phyloP scores from a whole-genome alignment of 2,888 invertebrate genomes.

The Eristalis tenax region DNA sequence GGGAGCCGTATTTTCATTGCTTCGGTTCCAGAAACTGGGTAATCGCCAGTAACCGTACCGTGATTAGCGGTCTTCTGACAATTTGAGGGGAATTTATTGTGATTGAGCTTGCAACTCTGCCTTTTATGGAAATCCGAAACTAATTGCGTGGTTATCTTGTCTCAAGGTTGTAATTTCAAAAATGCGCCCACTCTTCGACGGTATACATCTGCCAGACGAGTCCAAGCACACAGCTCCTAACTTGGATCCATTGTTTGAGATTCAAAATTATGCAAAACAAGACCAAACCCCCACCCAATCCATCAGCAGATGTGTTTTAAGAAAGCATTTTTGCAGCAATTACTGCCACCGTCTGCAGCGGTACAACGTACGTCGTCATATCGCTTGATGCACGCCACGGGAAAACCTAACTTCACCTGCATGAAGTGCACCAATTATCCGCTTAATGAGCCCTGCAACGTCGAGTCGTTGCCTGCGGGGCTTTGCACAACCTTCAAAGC shows the following conservation, averaged over 20 bases:
- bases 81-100: not conserved
- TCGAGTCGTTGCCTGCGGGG: constrained; percentile 2
- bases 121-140: not conserved
- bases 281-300: not conserved
- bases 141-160: not conserved
- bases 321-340: not conserved
- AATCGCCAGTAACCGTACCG: not conserved
- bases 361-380: constrained; percentile 16
- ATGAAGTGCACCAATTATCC: constrained; percentile 50
- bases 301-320: not conserved
- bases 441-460: constrained; percentile 11
- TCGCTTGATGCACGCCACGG: constrained; percentile 27
- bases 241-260: no score
- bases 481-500: constrained; percentile 24
- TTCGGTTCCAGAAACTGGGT: not conserved
- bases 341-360: not conserved
- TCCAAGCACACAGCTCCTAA: no score
- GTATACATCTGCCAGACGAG: not conserved
- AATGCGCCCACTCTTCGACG: not conserved
- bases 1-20: not conserved
- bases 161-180: not conserved
- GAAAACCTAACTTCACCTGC: constrained; percentile 41
- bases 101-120: not conserved
- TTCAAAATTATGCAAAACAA: no score
- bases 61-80: not conserved